These are phyloP conservation scores for Brachionus manjavacas DNA, from an alignment of 1,140 invertebrate genomes.

Conservation along the genomic window DNA sequence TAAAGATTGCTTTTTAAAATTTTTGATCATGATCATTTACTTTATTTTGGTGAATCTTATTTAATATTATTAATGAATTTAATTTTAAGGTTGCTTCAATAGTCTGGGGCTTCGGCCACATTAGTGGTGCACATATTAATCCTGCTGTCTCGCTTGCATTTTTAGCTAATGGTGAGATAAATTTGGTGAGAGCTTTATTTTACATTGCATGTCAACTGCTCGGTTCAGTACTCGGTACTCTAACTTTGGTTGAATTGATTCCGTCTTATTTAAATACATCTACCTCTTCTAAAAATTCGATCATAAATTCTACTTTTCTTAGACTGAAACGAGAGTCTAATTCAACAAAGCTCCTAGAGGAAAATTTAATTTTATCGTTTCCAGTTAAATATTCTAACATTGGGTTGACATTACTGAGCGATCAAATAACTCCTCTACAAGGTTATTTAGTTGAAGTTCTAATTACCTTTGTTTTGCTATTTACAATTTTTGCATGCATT, in stretches of 20 bases:
- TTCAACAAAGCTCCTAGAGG: neutral
- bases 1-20: too few species aligned
- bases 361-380: neutral
- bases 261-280: constrained; percentile 54
- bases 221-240: constrained; percentile 69
- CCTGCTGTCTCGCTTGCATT: constrained; percentile 77
- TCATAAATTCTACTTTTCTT: neutral
- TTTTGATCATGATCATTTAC: too few species aligned
- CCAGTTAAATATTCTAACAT: constrained; percentile 48
- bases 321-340: constrained; percentile 10
- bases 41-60: too few species aligned
- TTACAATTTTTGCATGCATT: constrained; percentile 78
- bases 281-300: neutral
- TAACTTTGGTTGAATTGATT: constrained; percentile 50
- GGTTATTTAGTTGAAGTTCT: constrained; percentile 76
- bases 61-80: too few species aligned
- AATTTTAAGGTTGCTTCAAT: constrained; percentile 24
- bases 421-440: constrained; percentile 58
- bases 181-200: constrained; percentile 65
- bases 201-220: constrained; percentile 73
- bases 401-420: constrained; percentile 60
- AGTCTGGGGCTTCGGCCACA: constrained; percentile 65
- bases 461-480: constrained; percentile 78
- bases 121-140: constrained; percentile 83
- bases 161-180: constrained; percentile 56